Evolutionary conservation across 92 coral and sea anemone species (phyloP), one percentile per base, ranked within the genome.

Genomic region (Virgularia gustaviana): DNA sequence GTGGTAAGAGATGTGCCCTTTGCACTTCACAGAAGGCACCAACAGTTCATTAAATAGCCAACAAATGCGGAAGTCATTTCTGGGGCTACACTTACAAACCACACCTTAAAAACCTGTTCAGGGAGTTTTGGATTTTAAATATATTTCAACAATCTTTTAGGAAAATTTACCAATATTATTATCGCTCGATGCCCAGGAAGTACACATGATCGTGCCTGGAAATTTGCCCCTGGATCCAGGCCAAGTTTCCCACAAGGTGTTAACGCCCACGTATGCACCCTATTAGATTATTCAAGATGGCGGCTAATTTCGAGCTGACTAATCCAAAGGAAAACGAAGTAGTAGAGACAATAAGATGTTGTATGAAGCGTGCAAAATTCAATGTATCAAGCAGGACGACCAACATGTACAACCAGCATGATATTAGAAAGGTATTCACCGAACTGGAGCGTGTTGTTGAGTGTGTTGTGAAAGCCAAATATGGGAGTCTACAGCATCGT

Each of bases 11-110:
- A 31, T 39, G 83, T 71, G 30, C 29, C 79, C 2, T 33, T 41
- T 16, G 70, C 68, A 7, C 57, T 79, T 13, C 61, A 35, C 25
- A 57, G 34, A 10, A 38, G 55, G 35, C 70, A 55, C 27, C 23
- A 31, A 3, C 13, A 37, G 15, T 79, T 57, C 2, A 79, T 79
- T 28, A 61, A 61, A 49, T 76, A 60, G 72, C 80, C 51, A 43
- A 13, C 51, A 43, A 43, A 43, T 5, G 0, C 13, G 0, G 51
- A 43, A n/a, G n/a, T n/a, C n/a, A n/a, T n/a, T n/a, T n/a, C n/a
- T n/a, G n/a, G n/a, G n/a, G n/a, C n/a, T n/a, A n/a, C n/a, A n/a
- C n/a, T n/a, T n/a, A n/a, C n/a, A n/a, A n/a, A n/a, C n/a, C n/a
- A n/a, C n/a, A n/a, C n/a, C n/a, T n/a, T n/a, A n/a, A n/a, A n/a